phyloP scores from a whole-genome alignment of 2,888 invertebrate genomes.

The Scaptomyza caliginosa region DNA sequence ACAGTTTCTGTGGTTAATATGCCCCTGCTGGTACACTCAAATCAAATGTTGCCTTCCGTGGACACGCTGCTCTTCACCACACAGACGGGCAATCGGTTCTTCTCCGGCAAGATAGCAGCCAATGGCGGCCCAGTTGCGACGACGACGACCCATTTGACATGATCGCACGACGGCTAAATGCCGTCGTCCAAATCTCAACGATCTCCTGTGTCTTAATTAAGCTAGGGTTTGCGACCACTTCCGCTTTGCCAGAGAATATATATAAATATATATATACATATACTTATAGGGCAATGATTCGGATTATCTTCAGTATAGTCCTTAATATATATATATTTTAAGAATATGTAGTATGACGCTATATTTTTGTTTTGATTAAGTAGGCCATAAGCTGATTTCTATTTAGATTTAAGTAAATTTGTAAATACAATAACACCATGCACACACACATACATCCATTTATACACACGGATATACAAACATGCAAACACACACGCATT shows the following conservation, averaged over 20 bases:
- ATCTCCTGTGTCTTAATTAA: conserved; percentile 79
- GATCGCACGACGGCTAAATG: conserved; percentile 54
- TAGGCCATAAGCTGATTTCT: conserved; percentile 64
- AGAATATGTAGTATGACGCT: conserved; percentile 60
- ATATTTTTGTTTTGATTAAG: conserved; percentile 61
- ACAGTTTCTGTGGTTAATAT: conserved; percentile 68
- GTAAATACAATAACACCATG: conserved; percentile 53
- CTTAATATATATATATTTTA: conserved; percentile 47
- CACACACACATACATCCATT: conserved; percentile 17
- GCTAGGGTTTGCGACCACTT: conserved; percentile 64
- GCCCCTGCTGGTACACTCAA: conserved; percentile 72
- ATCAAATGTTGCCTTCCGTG: conserved; percentile 82
- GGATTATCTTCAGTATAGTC: conserved; percentile 53
- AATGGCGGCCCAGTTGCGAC: conserved; percentile 34
- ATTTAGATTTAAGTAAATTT: conserved; percentile 55
- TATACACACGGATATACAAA: conserved; percentile 6
- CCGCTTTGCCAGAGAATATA: conserved; percentile 24
- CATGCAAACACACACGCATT: conserved; percentile 8
- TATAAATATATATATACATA: not conserved
- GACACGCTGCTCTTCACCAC: conserved; percentile 81
- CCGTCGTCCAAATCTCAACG: conserved; percentile 64
- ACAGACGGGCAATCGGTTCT: conserved; percentile 72
- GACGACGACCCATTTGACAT: conserved; percentile 64
- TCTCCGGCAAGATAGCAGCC: conserved; percentile 52
- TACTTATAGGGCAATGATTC: conserved; percentile 54